Percentiles rank a stretch among this genome's conserved stretches.
Evolutionary conservation across 2,113 vertebrate genomes (phyloP).

Genomic region (Ictalurus furcatus): DNA sequence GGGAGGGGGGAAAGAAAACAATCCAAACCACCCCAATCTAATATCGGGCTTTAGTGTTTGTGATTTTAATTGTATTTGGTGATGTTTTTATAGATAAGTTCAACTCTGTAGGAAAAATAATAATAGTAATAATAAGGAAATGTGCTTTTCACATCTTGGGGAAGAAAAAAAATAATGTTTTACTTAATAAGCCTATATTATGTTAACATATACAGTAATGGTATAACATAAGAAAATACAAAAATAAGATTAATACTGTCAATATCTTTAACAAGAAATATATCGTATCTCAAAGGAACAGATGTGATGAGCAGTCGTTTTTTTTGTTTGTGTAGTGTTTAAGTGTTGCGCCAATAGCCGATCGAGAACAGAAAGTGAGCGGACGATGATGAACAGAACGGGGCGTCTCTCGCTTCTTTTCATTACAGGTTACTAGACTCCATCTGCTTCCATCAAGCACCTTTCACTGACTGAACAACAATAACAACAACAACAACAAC

Average conservation of each 20-base stretch:
- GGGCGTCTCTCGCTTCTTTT: constrained; percentile 4
- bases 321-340: constrained; percentile 67
- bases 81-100: constrained; percentile 81
- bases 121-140: constrained; percentile 71
- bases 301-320: constrained; percentile 51
- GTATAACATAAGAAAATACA: constrained; percentile 99
- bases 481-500: too few relatives aligned
- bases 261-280: constrained; percentile 95
- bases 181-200: constrained; percentile 74
- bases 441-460: constrained; percentile 75
- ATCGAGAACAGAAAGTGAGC: constrained; percentile 66
- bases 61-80: constrained; percentile 82
- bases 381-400: constrained; percentile 59
- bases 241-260: constrained; percentile 99
- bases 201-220: constrained; percentile 95
- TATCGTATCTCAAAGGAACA: constrained; percentile 84
- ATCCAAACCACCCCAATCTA: constrained; percentile 66
- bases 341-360: constrained; percentile 68
- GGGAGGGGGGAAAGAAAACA: background rate
- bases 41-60: constrained; percentile 81
- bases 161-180: constrained; percentile 45
- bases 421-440: constrained; percentile 33
- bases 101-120: constrained; percentile 28
- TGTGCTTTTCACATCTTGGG: constrained; percentile 84
- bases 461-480: constrained; percentile 74